Evolutionary conservation across 2,888 invertebrate genomes (phyloP), one percentile per base, ranked within the genome.

Genomic region (Nemoura dubitans): DNA sequence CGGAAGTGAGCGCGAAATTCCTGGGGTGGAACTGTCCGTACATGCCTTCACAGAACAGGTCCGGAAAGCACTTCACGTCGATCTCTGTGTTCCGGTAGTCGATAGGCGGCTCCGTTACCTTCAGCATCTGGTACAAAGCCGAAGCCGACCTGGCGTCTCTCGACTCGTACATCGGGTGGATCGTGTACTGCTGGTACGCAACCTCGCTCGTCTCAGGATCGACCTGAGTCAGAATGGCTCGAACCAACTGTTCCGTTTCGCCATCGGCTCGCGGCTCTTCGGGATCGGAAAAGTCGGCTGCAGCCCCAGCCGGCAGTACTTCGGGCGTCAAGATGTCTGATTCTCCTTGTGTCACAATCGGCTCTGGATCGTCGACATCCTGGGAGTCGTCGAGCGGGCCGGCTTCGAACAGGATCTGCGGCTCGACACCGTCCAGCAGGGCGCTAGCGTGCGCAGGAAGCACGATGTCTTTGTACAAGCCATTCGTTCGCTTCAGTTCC

Each of bases 21-120:
- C 89, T 87, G 6, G 87, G 26, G 36, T 88, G 86, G 84, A 88
- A 85, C 85, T 89, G 90, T 14, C 89, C 88, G 80, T 88, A 86
- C 7, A 80, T 85, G 14, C 89, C 89, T 81, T 59, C 59, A 59
- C 59, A 59, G 21, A 59, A 87, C 42, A 89, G 87, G 85, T 89
- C 87, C 28, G 89, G 88, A 85, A 89, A 89, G 85, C 89, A 89
- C 86, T 87, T 87, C 28, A 88, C 82, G 86, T 89, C 89, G n/a
- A 89, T 85, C 84, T 87, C 85, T 82, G 88, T 42, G 25, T 88
- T 89, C 86, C 89, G 83, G 81, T 87, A 86, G 87, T 89, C 88
- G 77, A 90, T 83, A 14, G 89, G 87, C 77, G 86, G 76, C 21
- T 88, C 89, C 7, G 83, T 59, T 7, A 90, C 86, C 88, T 89